These are phyloP conservation scores for Euzophera pinguis DNA, from an alignment of 2,888 invertebrate genomes.

Conservation along the genomic window DNA sequence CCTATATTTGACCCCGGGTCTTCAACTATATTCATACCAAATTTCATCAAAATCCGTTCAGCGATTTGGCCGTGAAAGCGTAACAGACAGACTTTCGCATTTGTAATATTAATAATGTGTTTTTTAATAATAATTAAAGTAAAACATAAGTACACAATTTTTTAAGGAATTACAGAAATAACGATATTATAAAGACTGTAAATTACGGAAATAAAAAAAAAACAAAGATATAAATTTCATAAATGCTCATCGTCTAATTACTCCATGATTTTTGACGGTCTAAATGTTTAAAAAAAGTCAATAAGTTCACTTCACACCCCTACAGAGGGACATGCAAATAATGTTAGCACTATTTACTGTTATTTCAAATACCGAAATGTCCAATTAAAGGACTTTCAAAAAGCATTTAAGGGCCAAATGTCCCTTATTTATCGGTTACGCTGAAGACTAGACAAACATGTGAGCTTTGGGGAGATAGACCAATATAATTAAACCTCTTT, in stretches of 20 bases:
- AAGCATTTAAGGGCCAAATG: slow-evolving; percentile 62
- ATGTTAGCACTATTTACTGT: slow-evolving; percentile 22
- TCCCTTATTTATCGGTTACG: slow-evolving; percentile 44
- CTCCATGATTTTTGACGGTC: background rate
- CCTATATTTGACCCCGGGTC: no score
- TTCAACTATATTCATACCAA: no score
- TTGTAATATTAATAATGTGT: no score
- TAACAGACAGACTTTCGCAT: no score
- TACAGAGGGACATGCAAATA: slow-evolving; percentile 22
- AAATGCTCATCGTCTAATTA: background rate
- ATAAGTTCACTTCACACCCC: background rate
- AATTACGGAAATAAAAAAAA: no score
- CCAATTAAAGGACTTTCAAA: slow-evolving; percentile 54
- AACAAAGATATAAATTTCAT: no score
- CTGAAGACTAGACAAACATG: slow-evolving; percentile 57
- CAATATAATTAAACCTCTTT: background rate
- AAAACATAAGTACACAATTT: no score
- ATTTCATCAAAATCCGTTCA: no score
- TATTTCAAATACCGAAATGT: slow-evolving; percentile 31
- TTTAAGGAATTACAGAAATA: no score
- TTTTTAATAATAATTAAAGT: no score
- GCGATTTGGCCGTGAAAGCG: no score
- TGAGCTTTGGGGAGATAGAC: slow-evolving; percentile 34
- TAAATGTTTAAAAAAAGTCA: background rate
- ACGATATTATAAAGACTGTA: no score